A percentile compares a stretch with the other conserved stretches of the same genome.
phyloP scores from a whole-genome alignment of 2,113 vertebrate genomes.

The Tenebrosternarchus preto region DNA sequence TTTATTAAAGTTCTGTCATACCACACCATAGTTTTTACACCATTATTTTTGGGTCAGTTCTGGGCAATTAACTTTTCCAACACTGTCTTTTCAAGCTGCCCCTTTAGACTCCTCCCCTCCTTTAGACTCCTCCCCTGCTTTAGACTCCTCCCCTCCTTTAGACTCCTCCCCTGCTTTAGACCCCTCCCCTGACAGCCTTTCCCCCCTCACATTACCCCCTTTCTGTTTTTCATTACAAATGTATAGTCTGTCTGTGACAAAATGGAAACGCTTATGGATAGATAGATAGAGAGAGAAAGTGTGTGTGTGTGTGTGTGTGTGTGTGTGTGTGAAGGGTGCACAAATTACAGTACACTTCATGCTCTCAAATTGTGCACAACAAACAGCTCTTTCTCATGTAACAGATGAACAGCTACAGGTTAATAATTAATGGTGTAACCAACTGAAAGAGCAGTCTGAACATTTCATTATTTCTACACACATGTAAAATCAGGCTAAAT shows the following conservation, averaged over 20 bases:
- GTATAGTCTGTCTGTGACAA: constrained; percentile 15
- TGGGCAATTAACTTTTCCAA: background rate
- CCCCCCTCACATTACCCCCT: constrained; percentile 23
- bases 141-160: no score
- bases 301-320: constrained; percentile 1
- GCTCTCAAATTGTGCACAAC: constrained; percentile 6
- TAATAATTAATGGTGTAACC: constrained; percentile 20
- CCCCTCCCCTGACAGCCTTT: background rate
- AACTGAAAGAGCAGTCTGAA: background rate
- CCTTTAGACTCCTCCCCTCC: no score
- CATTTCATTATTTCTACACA: constrained; percentile 7
- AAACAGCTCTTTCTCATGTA: constrained; percentile 18
- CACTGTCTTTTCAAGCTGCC: constrained; percentile 10
- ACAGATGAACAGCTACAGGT: constrained; percentile 10
- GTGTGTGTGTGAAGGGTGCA: background rate
- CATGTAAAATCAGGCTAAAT: constrained; percentile 1
- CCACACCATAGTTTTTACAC: no score
- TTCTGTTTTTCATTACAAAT: constrained; percentile 26
- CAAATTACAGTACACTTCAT: constrained; percentile 29
- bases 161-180: no score
- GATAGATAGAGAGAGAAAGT: no score
- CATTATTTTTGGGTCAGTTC: constrained; percentile 33
- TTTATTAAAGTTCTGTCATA: no score
- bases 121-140: no score
- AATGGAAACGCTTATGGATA: background rate